Percentiles rank a stretch among this genome's conserved stretches.
These are phyloP conservation scores for Centropristis striata DNA, from an alignment of 2,113 vertebrate genomes.

Conservation along the genomic window DNA sequence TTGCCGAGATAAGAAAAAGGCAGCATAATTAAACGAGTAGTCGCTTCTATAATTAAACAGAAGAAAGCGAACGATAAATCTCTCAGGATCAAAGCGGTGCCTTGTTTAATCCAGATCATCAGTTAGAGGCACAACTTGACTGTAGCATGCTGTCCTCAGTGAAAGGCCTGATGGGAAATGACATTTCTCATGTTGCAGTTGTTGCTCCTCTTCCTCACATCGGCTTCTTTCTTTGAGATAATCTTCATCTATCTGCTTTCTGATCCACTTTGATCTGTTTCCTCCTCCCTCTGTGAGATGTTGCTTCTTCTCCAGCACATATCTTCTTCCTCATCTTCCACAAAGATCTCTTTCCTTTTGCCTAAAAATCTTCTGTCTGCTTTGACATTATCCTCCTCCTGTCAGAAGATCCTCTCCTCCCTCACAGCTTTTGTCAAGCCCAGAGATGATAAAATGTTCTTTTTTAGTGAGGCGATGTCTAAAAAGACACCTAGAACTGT, in stretches of 20 bases:
- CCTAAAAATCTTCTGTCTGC: not conserved
- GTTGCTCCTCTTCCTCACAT: not conserved
- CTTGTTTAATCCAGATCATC: conserved; percentile 6
- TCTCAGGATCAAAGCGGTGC: conserved; percentile 11
- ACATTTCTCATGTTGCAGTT: not conserved
- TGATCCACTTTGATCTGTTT: conserved; percentile 29
- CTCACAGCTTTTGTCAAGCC: not conserved
- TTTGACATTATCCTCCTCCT: not conserved
- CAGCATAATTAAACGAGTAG: conserved; percentile 29
- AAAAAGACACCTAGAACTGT: too few relatives aligned
- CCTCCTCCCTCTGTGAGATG: not conserved
- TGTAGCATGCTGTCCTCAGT: not conserved
- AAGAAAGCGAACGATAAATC: conserved; percentile 13
- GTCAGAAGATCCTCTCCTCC: not conserved
- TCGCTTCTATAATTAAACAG: conserved; percentile 40
- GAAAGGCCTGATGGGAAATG: not conserved
- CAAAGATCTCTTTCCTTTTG: not conserved
- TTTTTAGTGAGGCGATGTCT: not conserved
- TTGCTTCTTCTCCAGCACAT: not conserved
- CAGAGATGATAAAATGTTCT: not conserved
- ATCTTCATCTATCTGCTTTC: conserved; percentile 12
- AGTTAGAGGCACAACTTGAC: not conserved
- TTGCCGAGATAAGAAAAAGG: conserved; percentile 5
- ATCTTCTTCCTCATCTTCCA: not conserved
- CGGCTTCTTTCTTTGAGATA: conserved; percentile 4